Evolutionary conservation across 2,888 invertebrate genomes (phyloP), one percentile per base, ranked within the genome.

Genomic region (Scaptomyza reducta): DNA sequence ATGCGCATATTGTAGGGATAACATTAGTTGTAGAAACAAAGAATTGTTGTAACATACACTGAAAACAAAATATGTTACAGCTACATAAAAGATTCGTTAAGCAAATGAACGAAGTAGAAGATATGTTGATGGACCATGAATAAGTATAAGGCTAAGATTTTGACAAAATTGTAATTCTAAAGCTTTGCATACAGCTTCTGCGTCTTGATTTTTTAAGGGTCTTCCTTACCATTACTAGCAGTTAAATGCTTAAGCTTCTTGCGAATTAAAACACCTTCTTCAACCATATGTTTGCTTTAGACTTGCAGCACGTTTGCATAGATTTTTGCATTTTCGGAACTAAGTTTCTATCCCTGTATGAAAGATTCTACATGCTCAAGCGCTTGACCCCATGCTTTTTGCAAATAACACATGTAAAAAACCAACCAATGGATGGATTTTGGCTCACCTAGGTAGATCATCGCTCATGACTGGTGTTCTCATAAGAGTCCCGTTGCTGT

Each of bases 1-100:
- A 66, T 70, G 55, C 29, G 40, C 49, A 42, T 63, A 16, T 74
- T 64, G 56, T 46, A 14, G n/a, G 53, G 25, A 46, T 56, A 57
- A 60, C 31, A 53, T 65, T 59, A 44, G 29, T 54, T 58, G 45
- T 54, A 38, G 18, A 44, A 72, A 33, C 45, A 38, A 38, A 13
- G 18, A 41, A 49, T 50, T 42, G 13, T 44, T 38, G 25, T 10
- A 29, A 35, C 4, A 10, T 53, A 16, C 62, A 60, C 70, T 47
- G 22, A 22, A 4, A 40, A 40, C 16, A 40, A 40, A 22, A 22
- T 22, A 1, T 22, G 1, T 22, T 22, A 22, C 22, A 4, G 1
- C 3, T 22, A 22, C 22, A 22, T 22, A 22, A 22, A 22, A 22
- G 22, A 22, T 3, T 1, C 5, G 22, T 1, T 22, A 22, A 22